Conservation (phyloP, 1,140 invertebrate species). For the Bombus impatiens region DNA sequence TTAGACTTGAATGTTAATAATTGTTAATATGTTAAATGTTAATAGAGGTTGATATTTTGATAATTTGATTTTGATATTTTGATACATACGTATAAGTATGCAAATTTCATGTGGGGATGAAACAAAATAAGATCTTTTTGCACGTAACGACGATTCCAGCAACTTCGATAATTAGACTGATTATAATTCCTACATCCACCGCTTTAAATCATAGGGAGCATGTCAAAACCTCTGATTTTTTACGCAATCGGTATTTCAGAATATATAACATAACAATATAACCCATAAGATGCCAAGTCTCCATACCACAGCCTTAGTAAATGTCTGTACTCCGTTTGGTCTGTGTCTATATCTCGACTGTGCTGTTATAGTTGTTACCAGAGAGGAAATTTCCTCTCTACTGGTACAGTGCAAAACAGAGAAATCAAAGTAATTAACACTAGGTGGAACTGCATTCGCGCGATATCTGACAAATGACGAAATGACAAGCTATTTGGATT, state of each 20-base stretch:
- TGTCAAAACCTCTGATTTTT: background rate
- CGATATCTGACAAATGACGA: background rate
- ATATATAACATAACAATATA: background rate
- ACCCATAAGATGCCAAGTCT: no score
- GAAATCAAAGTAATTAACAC: background rate
- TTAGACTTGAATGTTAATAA: no score
- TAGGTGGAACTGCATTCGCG: conserved; percentile 1
- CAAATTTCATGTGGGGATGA: no score
- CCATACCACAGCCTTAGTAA: no score
- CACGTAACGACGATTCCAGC: no score
- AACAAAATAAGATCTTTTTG: no score
- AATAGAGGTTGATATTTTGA: no score
- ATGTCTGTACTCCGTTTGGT: background rate
- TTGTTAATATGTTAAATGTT: no score
- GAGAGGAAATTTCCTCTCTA: background rate
- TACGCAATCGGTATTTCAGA: background rate
- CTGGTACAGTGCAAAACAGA: background rate
- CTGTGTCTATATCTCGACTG: background rate
- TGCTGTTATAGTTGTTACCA: background rate
- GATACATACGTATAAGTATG: no score
- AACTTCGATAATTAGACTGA: background rate
- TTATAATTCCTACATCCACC: background rate
- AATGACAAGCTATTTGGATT: background rate
- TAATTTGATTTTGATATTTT: no score
- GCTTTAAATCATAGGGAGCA: background rate